Base-by-base conservation (phyloP, 23 tunicate species). In the Styela clava region DNA sequence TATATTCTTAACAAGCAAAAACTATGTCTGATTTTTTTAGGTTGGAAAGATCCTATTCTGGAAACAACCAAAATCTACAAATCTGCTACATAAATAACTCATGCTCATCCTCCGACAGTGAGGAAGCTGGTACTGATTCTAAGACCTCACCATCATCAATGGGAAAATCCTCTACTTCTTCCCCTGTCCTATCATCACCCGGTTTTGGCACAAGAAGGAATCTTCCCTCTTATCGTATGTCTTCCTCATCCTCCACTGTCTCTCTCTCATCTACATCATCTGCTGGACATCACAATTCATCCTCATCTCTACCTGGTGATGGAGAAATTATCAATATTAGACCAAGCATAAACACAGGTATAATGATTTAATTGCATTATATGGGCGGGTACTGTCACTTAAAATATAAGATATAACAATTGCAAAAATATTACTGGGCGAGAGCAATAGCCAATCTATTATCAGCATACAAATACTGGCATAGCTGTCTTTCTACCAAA, bases 21-120 rank as follows among this genome's bases (percentile, higher is more conserved):
- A 25, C 71, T 29, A 0, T 16, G 16, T 67, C 22, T 29, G 12
- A 18, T 29, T 67, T 67, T 22, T 34, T 12, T 83, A 83, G 94
- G 34, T 62, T 25, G 25, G 84, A 88, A 64, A 67, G 86, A 21
- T 63, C 72, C 5, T 85, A 86, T 68, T 85, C 95, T 24, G 62
- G 88, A 5, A 78, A 82, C 83, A 92, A 78, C 52, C 92, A 92
- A 65, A 88, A 87, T 69, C 73, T 92, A 16, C 87, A 92, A 24
- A 87, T 92, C 52, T 92, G 97, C 62, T 92, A 92, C 70, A 87
- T 92, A 63, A 92, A 92, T 65, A 85, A 92, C 79, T 34, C 86
- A 7, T 92, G 83, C 52, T 92, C 92, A 24, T 92, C 97, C 23
- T 86, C 81, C 61, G 88, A 84, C 20, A 52, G 61, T 26, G 78